Conservation (phyloP, 1,140 invertebrate species). For the Acromyrmex echinatior region DNA sequence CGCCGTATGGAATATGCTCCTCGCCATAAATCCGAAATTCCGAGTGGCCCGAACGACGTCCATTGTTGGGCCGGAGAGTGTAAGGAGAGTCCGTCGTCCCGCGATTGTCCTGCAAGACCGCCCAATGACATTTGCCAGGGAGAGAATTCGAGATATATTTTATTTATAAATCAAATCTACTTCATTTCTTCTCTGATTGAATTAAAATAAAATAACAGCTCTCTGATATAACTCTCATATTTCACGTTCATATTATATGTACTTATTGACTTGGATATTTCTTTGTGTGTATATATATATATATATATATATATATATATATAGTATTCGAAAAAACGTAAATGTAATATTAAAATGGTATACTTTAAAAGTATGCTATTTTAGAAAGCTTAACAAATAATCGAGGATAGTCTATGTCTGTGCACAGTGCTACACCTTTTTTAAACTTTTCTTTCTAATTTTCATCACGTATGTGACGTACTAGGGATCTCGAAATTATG, state of each 20-base stretch:
- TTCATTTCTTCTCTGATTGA: not conserved
- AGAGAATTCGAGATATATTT: constrained; percentile 33
- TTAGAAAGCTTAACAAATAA: not conserved
- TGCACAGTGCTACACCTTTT: not conserved
- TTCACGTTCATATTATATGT: not conserved
- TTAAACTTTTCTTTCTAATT: not conserved
- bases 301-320: not conserved
- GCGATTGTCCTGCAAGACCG: constrained; percentile 55
- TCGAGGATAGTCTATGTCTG: too few species aligned
- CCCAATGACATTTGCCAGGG: constrained; percentile 48
- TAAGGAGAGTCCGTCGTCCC: constrained; percentile 51
- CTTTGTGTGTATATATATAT: too few species aligned
- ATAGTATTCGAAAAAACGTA: not conserved
- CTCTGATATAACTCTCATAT: not conserved
- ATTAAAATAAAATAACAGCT: constrained; percentile 3
- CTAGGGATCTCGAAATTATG: not conserved
- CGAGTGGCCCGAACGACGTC: constrained; percentile 55
- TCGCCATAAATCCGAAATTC: constrained; percentile 61
- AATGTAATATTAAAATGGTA: not conserved
- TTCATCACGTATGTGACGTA: not conserved
- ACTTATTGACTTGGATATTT: not conserved
- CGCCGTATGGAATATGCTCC: constrained; percentile 55
- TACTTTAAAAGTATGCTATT: not conserved
- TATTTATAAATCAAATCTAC: constrained; percentile 54
- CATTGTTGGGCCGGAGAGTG: constrained; percentile 39